Percentiles rank a stretch among this genome's conserved stretches.
These are phyloP conservation scores for Uromys caudimaculatus DNA, from an alignment of 2,797 vertebrate genomes.

Conservation along the genomic window DNA sequence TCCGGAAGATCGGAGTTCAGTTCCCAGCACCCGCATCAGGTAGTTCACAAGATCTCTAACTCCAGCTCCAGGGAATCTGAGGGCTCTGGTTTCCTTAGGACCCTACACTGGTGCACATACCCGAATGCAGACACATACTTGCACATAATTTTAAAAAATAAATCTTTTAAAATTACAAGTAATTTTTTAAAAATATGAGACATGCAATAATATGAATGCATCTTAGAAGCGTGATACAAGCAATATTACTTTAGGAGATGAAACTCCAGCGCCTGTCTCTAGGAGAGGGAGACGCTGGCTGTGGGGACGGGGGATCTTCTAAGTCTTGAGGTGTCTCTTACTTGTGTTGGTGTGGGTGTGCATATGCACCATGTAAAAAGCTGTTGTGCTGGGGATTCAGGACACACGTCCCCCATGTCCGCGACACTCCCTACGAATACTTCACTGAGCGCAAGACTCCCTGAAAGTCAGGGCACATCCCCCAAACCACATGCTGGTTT, in stretches of 20 bases:
- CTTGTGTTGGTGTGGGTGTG: no score
- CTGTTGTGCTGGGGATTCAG: not conserved
- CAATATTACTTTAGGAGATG: not conserved
- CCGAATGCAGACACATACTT: not conserved
- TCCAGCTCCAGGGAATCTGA: not conserved
- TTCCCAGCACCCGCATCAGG: not conserved
- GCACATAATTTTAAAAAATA: not conserved
- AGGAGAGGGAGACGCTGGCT: not conserved
- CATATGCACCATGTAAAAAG: not conserved
- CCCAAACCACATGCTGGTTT: not conserved
- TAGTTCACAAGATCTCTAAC: no score
- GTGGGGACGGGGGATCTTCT: not conserved
- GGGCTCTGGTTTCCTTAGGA: not conserved
- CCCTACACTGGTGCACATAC: not conserved
- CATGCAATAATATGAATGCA: no score
- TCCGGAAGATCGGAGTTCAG: not conserved
- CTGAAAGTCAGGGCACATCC: not conserved
- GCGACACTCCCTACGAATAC: not conserved
- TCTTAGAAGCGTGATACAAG: not conserved
- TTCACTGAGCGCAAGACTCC: not conserved
- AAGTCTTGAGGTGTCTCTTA: not conserved
- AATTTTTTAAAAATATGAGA: not conserved
- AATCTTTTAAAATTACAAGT: not conserved
- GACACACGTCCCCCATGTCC: accelerated
- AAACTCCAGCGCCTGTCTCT: not conserved